phyloP scores from a whole-genome alignment of 2,797 vertebrate genomes.

The Notamacropus eugenii region DNA sequence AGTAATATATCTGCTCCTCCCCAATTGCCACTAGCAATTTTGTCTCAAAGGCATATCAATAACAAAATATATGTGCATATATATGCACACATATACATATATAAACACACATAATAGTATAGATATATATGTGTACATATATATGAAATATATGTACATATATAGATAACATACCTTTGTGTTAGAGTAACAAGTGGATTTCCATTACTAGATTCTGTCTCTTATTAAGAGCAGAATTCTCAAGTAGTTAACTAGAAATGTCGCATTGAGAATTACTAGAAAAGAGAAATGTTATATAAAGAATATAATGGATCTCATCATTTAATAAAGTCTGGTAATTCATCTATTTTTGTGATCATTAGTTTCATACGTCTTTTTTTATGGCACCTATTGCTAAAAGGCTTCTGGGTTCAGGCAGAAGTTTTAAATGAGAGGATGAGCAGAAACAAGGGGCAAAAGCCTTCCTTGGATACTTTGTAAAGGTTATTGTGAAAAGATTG shows the following conservation, averaged over 20 bases:
- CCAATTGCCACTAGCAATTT: constrained; percentile 17
- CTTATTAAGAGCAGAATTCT: constrained; percentile 17
- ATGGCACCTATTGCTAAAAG: constrained; percentile 34
- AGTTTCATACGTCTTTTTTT: constrained; percentile 38
- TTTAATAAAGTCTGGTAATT: constrained; percentile 42
- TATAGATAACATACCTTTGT: constrained; percentile 11
- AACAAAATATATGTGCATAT: background rate
- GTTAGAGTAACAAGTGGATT: constrained; percentile 30
- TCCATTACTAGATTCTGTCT: constrained; percentile 45
- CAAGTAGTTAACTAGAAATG: constrained; percentile 9
- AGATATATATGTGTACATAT: background rate
- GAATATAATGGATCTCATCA: constrained; percentile 30
- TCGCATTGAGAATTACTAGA: constrained; percentile 27
- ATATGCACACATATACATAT: background rate
- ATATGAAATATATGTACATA: background rate
- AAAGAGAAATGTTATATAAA: constrained; percentile 34
- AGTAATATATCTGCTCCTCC: constrained; percentile 8
- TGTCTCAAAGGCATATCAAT: constrained; percentile 33
- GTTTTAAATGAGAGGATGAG: constrained; percentile 1
- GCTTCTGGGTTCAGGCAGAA: constrained; percentile 11
- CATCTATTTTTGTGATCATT: background rate
- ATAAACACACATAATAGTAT: background rate
- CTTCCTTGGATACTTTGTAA: background rate
- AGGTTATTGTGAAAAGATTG: background rate
- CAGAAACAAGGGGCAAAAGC: background rate